Conservation (phyloP, 2,888 invertebrate species). For the Mallateleia sp. region DNA sequence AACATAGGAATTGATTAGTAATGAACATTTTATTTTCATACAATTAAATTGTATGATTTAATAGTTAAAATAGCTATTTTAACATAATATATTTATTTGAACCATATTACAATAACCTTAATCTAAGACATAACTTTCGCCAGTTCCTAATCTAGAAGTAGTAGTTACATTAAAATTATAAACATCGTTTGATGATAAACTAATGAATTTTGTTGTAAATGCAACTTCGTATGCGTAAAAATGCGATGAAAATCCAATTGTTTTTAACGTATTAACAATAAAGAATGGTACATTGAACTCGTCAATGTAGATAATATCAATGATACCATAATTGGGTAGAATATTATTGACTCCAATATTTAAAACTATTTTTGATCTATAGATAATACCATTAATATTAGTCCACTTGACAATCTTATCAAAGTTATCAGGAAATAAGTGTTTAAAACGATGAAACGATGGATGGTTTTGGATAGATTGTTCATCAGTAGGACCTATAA, state of each 20-base stretch:
- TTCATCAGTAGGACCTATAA: neutral
- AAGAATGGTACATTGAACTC: neutral
- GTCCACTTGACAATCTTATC: neutral
- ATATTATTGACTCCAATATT: slow-evolving; percentile 7
- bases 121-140: neutral
- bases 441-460: no score
- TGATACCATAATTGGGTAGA: slow-evolving; percentile 5
- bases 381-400: neutral
- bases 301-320: neutral
- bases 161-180: neutral
- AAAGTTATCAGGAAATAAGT: neutral
- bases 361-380: slow-evolving; percentile 33
- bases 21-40: no score
- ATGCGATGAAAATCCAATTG: slow-evolving; percentile 36
- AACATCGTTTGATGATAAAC: neutral
- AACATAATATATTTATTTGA: neutral
- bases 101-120: neutral
- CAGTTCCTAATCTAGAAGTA: slow-evolving; percentile 14
- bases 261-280: neutral
- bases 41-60: no score
- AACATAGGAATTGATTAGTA: no score
- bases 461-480: no score
- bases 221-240: slow-evolving; percentile 18
- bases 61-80: no score
- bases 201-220: slow-evolving; percentile 5